Evolutionary conservation across 2,113 vertebrate genomes (phyloP).

Genomic region (Odocoileus hemionus): DNA sequence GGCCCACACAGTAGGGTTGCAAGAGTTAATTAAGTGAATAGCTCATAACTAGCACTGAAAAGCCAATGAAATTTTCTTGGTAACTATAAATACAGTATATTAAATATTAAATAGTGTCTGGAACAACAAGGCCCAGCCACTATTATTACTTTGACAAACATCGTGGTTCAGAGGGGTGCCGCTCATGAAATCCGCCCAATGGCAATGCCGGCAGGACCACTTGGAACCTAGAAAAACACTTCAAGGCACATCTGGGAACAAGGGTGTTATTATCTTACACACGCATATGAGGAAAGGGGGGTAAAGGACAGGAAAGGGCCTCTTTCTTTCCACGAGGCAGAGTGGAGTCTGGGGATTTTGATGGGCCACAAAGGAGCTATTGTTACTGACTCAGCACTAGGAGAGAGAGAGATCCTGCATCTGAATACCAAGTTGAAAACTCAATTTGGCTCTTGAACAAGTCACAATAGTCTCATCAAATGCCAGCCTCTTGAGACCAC

Average conservation of each 20-base stretch:
- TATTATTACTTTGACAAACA: not conserved
- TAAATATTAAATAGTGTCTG: not conserved
- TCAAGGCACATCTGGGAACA: rapidly evolving
- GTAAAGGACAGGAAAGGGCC: not conserved
- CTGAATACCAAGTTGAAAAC: constrained; percentile 1
- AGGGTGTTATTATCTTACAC: not conserved
- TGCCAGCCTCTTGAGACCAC: not conserved
- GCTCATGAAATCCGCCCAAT: not conserved
- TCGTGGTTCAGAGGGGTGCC: not conserved
- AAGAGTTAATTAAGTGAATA: not conserved
- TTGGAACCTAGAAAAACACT: not conserved
- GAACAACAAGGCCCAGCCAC: not conserved
- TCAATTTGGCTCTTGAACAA: not conserved
- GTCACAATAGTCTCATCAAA: not conserved
- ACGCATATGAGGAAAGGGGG: not conserved
- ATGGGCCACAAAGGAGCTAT: not conserved
- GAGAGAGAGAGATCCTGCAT: not conserved
- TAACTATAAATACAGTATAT: not conserved
- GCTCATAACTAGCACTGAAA: not conserved
- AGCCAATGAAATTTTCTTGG: not conserved
- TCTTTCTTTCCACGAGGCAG: not conserved
- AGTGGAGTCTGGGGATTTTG: rapidly evolving
- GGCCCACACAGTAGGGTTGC: not conserved
- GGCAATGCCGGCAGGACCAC: not conserved
- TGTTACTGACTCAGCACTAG: not conserved